Conservation (phyloP, 1,140 invertebrate species). For the Panagrolaimus sp. region DNA sequence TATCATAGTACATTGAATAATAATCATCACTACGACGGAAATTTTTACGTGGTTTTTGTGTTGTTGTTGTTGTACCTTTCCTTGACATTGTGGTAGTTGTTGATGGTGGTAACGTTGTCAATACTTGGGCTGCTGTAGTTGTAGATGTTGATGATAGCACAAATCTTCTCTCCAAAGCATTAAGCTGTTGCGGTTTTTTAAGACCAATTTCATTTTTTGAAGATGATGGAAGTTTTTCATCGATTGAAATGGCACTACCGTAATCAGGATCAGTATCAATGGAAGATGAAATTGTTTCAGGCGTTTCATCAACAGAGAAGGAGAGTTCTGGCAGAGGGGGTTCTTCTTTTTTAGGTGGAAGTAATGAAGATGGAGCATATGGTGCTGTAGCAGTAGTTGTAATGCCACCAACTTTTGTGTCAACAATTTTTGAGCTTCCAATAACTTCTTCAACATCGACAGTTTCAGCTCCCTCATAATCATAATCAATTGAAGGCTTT, state of each 20-base stretch:
- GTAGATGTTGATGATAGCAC: background rate
- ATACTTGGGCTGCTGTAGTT: background rate
- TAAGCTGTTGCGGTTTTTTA: too few species aligned
- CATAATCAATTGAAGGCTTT: background rate
- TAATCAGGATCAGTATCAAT: background rate
- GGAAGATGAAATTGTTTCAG: background rate
- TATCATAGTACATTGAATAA: slow-evolving; percentile 39
- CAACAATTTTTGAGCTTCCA: background rate
- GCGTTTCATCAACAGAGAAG: background rate
- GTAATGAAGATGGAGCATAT: background rate
- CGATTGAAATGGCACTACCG: background rate
- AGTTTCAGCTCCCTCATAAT: slow-evolving; percentile 8
- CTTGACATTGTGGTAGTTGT: background rate
- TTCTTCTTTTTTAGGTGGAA: background rate
- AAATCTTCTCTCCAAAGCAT: too few species aligned
- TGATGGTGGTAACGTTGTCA: slow-evolving; percentile 10
- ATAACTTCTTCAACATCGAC: slow-evolving; percentile 11
- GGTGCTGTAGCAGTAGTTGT: slow-evolving; percentile 12
- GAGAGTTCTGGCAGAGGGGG: background rate
- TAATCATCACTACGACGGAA: slow-evolving; percentile 33
- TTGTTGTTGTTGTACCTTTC: slow-evolving; percentile 16
- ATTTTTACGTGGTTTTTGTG: slow-evolving; percentile 31
- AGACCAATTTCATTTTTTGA: background rate
- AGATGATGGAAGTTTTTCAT: background rate
- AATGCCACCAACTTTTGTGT: too few species aligned